Percentiles rank a stretch among this genome's conserved stretches.
phyloP scores from a whole-genome alignment of 2,113 vertebrate genomes.

The Chionomys nivalis region DNA sequence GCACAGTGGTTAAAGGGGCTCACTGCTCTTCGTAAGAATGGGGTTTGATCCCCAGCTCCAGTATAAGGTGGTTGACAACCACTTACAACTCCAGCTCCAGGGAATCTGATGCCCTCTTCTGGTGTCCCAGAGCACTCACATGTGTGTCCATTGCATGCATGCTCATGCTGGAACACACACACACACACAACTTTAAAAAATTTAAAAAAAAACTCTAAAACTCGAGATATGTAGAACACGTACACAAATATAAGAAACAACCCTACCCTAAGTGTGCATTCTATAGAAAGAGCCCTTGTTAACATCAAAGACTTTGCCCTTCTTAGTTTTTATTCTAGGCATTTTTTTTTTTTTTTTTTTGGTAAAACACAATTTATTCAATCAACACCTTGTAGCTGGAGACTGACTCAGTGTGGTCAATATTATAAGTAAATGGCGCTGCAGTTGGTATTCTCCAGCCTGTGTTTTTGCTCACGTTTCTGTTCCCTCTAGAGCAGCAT shows the following conservation, averaged over 20 bases:
- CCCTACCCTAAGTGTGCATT: not conserved
- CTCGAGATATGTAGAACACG: not conserved
- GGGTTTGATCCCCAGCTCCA: not conserved
- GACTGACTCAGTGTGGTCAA: not conserved
- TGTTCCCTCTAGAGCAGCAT: not conserved
- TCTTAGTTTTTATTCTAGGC: not conserved
- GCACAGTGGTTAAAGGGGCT: not conserved
- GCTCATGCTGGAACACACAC: not conserved
- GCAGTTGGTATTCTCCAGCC: not conserved
- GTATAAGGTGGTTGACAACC: not conserved
- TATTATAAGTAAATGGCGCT: not conserved
- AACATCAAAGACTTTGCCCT: not conserved
- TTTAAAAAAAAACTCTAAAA: not conserved
- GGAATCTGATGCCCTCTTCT: not conserved
- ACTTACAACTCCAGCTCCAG: not conserved
- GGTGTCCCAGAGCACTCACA: not conserved
- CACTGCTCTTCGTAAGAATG: not conserved
- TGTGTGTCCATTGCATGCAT: not conserved
- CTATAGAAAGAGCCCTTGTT: not conserved
- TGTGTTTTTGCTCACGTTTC: not conserved
- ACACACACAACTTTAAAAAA: not conserved
- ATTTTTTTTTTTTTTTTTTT: conserved; percentile 2
- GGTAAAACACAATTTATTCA: not conserved
- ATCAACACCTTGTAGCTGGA: not conserved
- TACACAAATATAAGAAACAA: not conserved